These are phyloP conservation scores for Morone saxatilis DNA, from an alignment of 2,113 vertebrate genomes.

Conservation along the genomic window DNA sequence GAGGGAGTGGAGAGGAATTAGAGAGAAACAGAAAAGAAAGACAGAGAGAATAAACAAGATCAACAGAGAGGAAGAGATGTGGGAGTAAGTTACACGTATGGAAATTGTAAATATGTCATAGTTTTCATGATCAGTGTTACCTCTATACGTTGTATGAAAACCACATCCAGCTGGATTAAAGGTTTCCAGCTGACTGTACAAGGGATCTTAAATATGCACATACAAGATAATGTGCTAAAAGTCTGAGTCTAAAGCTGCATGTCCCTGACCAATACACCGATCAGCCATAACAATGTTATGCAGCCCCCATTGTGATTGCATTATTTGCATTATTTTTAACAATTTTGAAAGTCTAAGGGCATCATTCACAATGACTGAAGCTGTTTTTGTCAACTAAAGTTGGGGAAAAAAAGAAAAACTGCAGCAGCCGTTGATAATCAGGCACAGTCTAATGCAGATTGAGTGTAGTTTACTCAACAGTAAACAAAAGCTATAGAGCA, in stretches of 20 bases:
- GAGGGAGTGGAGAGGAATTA: constrained; percentile 3
- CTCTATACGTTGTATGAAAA: too few relatives aligned
- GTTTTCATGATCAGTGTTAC: not conserved
- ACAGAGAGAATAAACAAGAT: constrained; percentile 22
- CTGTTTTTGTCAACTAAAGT: too few relatives aligned
- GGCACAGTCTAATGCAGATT: not conserved
- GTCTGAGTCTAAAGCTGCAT: not conserved
- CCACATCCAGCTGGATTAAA: too few relatives aligned
- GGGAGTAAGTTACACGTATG: not conserved
- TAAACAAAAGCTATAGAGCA: constrained; percentile 3
- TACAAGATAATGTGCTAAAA: too few relatives aligned
- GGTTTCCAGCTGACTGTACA: too few relatives aligned
- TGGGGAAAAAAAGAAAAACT: not conserved
- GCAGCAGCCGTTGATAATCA: not conserved
- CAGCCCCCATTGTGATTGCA: too few relatives aligned
- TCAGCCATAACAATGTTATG: too few relatives aligned
- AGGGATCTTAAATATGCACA: not conserved
- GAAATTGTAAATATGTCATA: not conserved
- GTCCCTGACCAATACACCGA: not conserved
- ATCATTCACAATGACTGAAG: not conserved
- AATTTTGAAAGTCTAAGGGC: too few relatives aligned
- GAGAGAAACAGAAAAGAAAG: constrained; percentile 21
- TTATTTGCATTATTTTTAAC: too few relatives aligned
- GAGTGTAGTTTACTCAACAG: constrained; percentile 5
- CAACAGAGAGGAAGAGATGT: not conserved